Evolutionary conservation across 2,113 vertebrate species (phyloP), one percentile per base, ranked within the genome.

Genomic region (Hoplias malabaricus): DNA sequence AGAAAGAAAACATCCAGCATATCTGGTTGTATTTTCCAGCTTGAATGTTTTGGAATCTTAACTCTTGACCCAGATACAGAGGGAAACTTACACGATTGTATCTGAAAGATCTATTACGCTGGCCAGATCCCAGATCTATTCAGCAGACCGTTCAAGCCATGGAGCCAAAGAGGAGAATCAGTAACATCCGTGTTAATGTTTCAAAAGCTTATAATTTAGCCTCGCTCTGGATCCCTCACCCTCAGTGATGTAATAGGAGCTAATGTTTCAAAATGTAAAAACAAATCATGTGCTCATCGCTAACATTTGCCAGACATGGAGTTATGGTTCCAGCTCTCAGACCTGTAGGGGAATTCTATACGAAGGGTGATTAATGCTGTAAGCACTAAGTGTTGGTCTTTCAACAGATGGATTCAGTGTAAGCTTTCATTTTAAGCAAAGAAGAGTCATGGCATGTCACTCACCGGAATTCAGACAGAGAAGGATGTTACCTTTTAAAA

Each of bases 241-340:
- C 73, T 38, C 14, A 75, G 65, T 88, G 73, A 86, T 85, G 85
- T 75, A 80, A 82, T 85, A 73, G 62, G 56, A 72, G 76, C 80
- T 78, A 40, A 63, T 54, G 73, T 82, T 80, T 69, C 65, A 62
- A 36, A 72, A 73, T 85, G 72, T 53, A 54, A 75, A 84, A 86
- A 72, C 61, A 83, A 82, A 82, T 77, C 33, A 69, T 79, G 59
- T 56, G 19, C 62, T 68, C n/a, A 69, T 38, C 70, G 66, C 40
- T 75, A 66, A 82, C 71, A 25, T 62, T 83, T 75, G 75, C 82
- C 70, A 77, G 19, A 48, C 48, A 42, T 78, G 57, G 29, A 66
- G 70, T 69, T 72, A 33, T 79, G 69, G 73, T 79, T 73, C 79
- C 21, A 69, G 50, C 36, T n/a, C 67, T 57, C 12, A 65, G 19